A percentile compares a stretch with the other conserved stretches of the same genome.
These are phyloP conservation scores for Syrphus vitripennis DNA, from an alignment of 2,888 invertebrate species.

Conservation along the genomic window DNA sequence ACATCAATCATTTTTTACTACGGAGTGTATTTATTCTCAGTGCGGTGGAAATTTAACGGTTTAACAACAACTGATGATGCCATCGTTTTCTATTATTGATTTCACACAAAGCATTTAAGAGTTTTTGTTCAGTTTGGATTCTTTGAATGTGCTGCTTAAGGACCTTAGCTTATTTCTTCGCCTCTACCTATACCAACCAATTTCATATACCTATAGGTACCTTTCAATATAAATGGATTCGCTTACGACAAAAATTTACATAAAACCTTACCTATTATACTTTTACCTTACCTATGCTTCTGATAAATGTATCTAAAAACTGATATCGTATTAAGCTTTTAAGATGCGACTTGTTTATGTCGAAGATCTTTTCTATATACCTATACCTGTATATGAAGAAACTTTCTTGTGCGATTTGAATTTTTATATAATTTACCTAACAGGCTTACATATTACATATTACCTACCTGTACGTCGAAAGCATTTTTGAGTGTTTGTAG, in stretches of 20 bases:
- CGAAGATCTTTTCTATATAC: not conserved
- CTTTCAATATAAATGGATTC: constrained; percentile 52
- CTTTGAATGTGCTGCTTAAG: not conserved
- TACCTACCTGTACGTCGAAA: not conserved
- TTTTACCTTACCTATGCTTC: constrained; percentile 43
- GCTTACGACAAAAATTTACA: constrained; percentile 53
- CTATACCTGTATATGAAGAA: not conserved
- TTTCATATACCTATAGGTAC: constrained; percentile 6
- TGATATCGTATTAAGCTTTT: constrained; percentile 23
- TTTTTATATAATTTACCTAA: constrained; percentile 54
- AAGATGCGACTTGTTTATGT: not conserved
- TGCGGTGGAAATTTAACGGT: constrained; percentile 41
- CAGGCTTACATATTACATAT: too few relatives aligned
- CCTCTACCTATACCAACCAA: not conserved
- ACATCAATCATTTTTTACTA: too few relatives aligned
- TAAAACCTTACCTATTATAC: constrained; percentile 54
- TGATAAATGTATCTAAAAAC: constrained; percentile 59
- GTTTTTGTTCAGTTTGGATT: constrained; percentile 27
- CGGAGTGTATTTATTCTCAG: not conserved
- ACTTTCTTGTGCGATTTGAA: constrained; percentile 39
- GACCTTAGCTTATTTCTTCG: not conserved
- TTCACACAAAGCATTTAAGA: constrained; percentile 1
- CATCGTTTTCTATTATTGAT: constrained; percentile 55
- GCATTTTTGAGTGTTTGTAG: not conserved
- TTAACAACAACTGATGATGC: constrained; percentile 58